phyloP scores from a whole-genome alignment of 2,113 vertebrate species.

The Manacus vitellinus region DNA sequence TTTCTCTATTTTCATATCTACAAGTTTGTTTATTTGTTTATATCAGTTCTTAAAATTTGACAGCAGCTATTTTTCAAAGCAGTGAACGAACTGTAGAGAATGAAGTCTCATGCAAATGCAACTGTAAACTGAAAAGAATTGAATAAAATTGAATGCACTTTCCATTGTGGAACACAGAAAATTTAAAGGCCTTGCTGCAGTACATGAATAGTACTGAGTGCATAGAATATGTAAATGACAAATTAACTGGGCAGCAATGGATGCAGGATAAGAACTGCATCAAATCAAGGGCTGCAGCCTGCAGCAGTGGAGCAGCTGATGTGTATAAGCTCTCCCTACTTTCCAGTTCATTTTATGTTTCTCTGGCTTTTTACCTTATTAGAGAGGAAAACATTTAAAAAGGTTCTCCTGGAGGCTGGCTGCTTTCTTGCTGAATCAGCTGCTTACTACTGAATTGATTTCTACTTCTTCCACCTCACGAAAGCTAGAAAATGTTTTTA shows the following conservation, averaged over 20 bases:
- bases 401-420: neutral
- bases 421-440: conserved; percentile 53
- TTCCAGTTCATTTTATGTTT: neutral
- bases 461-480: conserved; percentile 9
- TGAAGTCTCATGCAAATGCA: neutral
- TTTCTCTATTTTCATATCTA: neutral
- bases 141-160: neutral
- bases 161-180: neutral
- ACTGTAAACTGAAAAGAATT: neutral
- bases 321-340: neutral
- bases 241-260: neutral
- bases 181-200: neutral
- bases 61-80: neutral
- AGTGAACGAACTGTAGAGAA: neutral
- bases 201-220: neutral
- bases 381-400: conserved; percentile 44
- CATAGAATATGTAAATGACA: neutral
- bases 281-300: neutral
- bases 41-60: conserved; percentile 29
- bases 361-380: conserved; percentile 15
- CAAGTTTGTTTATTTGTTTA: neutral
- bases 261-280: neutral
- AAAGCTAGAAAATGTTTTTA: conserved; percentile 35
- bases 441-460: conserved; percentile 31
- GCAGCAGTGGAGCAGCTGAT: neutral